Percentiles rank a stretch among this genome's conserved stretches.
These are phyloP conservation scores for Anagyrus pseudococci DNA, from an alignment of 2,888 invertebrate species.

Conservation along the genomic window DNA sequence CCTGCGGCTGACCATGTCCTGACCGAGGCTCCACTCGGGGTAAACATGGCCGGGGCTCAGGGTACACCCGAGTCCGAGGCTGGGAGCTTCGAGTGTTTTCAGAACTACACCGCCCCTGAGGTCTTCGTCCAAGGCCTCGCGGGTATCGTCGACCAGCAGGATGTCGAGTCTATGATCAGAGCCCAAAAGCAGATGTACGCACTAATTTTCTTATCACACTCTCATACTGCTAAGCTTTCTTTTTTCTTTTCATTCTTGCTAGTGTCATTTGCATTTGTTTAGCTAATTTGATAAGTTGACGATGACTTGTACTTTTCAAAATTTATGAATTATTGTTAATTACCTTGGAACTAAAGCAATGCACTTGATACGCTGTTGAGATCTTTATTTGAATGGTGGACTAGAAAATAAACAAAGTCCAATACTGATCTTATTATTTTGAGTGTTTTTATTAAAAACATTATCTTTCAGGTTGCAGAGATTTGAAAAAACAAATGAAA, in stretches of 20 bases:
- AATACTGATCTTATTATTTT: too few species aligned
- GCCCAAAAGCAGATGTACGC: conserved; percentile 92
- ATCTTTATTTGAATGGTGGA: too few species aligned
- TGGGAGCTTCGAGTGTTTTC: conserved; percentile 84
- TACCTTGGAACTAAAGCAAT: too few species aligned
- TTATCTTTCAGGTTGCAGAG: conserved; percentile 55
- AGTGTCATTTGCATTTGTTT: not conserved
- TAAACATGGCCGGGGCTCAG: conserved; percentile 56
- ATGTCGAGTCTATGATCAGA: conserved; percentile 87
- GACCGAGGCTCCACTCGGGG: not conserved
- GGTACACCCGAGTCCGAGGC: conserved; percentile 64
- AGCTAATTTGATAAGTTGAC: not conserved
- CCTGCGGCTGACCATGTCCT: conserved; percentile 9
- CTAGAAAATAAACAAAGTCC: too few species aligned
- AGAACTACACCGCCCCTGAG: conserved; percentile 89
- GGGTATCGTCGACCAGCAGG: conserved; percentile 89
- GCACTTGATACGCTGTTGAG: too few species aligned
- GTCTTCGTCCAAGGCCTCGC: conserved; percentile 92
- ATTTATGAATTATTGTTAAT: not conserved
- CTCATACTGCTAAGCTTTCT: not conserved
- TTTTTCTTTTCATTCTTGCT: conserved; percentile 11
- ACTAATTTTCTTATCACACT: conserved; percentile 1
- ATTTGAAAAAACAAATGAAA: conserved; percentile 99
- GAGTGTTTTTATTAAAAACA: not conserved
- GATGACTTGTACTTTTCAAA: not conserved